Evolutionary conservation across 2,888 invertebrate species (phyloP), one percentile per base, ranked within the genome.

Genomic region (Argynnis bischoffii): DNA sequence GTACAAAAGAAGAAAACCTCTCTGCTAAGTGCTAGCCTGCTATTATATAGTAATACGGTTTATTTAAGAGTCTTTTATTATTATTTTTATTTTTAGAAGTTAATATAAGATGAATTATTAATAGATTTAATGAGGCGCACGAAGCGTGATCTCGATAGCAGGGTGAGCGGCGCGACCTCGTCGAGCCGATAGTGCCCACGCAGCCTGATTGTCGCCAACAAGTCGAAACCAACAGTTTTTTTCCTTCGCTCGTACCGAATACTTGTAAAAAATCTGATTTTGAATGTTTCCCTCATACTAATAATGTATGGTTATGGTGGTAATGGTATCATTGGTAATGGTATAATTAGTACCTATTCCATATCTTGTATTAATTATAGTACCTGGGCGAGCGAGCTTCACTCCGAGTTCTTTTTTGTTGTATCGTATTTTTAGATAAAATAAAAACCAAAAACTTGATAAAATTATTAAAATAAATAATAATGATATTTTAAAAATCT

Each of bases 171-270:
- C 76, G 83, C 88, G 90, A 90, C 90, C 91, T 90, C 88, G 87
- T 80, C 77, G 74, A 69, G 66, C 73, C 74, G 90, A 90, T 90
- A 90, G 86, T 80, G 88, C 92, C 92, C 91, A 90, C 92, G 92
- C 91, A 92, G 92, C 88, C 92, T 82, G 90, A 87, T 89, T 90
- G 92, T 91, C 92, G 90, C 92, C 92, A 82, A 77, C 84, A 75
- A 82, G 77, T 71, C 81, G 81, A 77, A 85, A 83, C 79, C 79
- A 82, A 76, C 75, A 73, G 74, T 77, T 82, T 72, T 84, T 81
- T 80, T 81, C 77, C 77, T 73, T 74, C 70, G 72, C 75, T 72
- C 72, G 63, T 71, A 68, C 66, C 68, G 72, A 69, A 77, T 53
- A 67, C 50, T 69, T 54, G 68, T 56, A 21, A 56, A 41, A 63